Evolutionary conservation across 2,113 vertebrate species (phyloP), one percentile per base, ranked within the genome.

Genomic region (Pterocles orientalis): DNA sequence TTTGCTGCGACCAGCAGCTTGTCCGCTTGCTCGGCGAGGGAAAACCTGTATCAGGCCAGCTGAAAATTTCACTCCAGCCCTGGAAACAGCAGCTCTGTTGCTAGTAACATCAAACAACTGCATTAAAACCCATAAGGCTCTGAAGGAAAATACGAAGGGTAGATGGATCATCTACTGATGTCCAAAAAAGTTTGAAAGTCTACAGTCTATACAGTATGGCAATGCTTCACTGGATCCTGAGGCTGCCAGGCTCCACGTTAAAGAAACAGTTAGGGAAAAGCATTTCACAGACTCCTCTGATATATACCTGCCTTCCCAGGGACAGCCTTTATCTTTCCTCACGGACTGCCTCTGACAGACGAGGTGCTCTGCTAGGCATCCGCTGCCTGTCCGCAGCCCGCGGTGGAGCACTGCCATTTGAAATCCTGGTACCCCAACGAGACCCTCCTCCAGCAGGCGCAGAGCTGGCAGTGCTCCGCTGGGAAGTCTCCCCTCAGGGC

Each of bases 331-430:
- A 79, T 56, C 78, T 70, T 57, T 58, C 60, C 70, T 73, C 31
- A 9, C 0, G 1, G 31, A 31, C 47, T 80, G 65, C 41, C 83
- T 66, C 65, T 45, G 51, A 41, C n/a, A 26, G 76, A 36, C 1
- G 1, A 20, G 41, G 33, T 3, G 3, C 64, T 28, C 41, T 93
- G 84, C 76, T 41, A 43, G 81, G 50, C 4, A 1, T 53, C 53
- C 2, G 9, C 91, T 48, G 79, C 71, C 80, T 12, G 25, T 31
- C 56, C 68, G 34, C 57, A 15, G 82, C 65, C 39, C 14, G 31
- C 0, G 0, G 47, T 48, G 79, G 28, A 45, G n/a, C 0, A 0
- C 34, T 29, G 82, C 25, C 1, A 2, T 64, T 60, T n/a, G 43
- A 26, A 66, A 28, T 43, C 1, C 0, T 0, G 1, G 60, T 53